Conservation (phyloP, 2,113 vertebrate species). For the Charina bottae region DNA sequence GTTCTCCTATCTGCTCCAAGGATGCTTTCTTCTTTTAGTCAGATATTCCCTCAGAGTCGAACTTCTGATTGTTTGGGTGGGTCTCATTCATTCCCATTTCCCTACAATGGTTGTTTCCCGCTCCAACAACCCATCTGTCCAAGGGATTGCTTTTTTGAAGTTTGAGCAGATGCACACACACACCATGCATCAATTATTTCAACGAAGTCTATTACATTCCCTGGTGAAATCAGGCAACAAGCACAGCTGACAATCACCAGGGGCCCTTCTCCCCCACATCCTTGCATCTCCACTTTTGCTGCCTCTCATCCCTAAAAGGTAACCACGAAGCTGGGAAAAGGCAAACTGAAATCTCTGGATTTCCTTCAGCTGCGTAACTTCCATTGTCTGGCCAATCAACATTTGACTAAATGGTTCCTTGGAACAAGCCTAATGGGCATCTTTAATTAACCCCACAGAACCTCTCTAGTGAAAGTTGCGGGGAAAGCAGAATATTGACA, state of each 20-base stretch:
- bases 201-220: background rate
- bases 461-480: background rate
- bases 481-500: constrained; percentile 9
- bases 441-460: constrained; percentile 56
- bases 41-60: background rate
- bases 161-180: background rate
- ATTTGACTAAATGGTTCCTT: constrained; percentile 7
- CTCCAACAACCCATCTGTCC: background rate
- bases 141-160: background rate
- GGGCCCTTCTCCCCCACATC: background rate
- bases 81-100: background rate
- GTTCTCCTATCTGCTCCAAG: constrained; percentile 33
- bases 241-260: background rate
- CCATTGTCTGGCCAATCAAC: background rate
- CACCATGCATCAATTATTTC: background rate
- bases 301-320: background rate
- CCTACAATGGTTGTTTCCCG: background rate
- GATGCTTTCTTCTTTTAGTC: background rate
- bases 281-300: background rate
- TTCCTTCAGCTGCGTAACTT: background rate
- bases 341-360: background rate
- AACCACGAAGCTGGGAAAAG: rapidly evolving
- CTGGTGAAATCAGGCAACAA: background rate
- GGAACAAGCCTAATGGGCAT: constrained; percentile 50
- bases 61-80: background rate